Evolutionary conservation across 2,888 invertebrate genomes (phyloP), one percentile per base, ranked within the genome.

Genomic region (Noctua janthe): DNA sequence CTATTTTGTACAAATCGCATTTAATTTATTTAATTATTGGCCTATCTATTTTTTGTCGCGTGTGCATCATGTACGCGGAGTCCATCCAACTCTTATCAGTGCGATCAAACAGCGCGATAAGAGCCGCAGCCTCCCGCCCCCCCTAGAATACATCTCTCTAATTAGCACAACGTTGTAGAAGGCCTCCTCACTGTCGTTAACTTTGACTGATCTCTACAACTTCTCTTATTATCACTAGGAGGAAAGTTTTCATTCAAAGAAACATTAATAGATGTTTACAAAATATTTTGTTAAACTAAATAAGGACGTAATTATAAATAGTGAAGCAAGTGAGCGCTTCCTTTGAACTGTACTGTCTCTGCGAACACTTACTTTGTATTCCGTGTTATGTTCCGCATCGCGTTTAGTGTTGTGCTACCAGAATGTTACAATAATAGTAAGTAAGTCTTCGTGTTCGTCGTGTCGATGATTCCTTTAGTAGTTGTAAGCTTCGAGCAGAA

Each of bases 91-190:
- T 56, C 5, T 51, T 43, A 70, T 64, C 39, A 56, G 39, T n/a
- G 35, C 29, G 23, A 4, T 10, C 56, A 13, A 51, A 23, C 23
- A 74, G 43, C 47, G 15, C 56, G 66, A 71, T 66, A 72, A 49
- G 20, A 43, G 13, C 15, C 47, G 23, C 76, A 67, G 35, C 29
- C 1, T n/a, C 59, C 23, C 78, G 20, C 43, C 56, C 75, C 1
- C 80, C 47, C 35, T 35, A 8, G 29, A 74, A 64, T 56, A 78
- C 72, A 72, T 75, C 71, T 56, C 59, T 56, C 20, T 83, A 72
- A 80, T 80, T 66, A 80, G 43, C 29, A 54, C 35, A n/a, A 51
- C 39, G 47, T 71, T 56, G 20, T 62, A 72, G 56, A 70, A 62
- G 51, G 47, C 39, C 49, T 49, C 23, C 47, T 13, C 76, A 39